Base-by-base conservation (phyloP, 2,797 vertebrate genomes). In the Delichon dasypus region DNA sequence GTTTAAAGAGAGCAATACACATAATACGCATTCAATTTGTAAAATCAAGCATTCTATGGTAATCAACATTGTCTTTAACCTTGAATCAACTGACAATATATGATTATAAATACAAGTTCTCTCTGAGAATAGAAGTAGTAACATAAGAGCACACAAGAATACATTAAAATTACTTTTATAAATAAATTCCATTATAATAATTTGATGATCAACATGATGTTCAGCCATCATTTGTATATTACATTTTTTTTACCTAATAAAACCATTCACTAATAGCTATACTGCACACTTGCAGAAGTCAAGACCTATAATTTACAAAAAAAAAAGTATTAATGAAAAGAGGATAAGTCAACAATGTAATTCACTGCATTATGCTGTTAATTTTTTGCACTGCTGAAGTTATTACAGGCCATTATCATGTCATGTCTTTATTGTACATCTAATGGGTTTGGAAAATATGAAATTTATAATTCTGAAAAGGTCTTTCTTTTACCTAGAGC, bases 41-140 rank as follows among this genome's bases (percentile, higher is more conserved):
- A 90, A 94, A 85, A 85, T 92, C 71, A 65, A 87, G 26, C 45
- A n/a, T 78, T 88, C 67, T 90, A 1, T 86, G 19, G 8, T 82
- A 85, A 85, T 95, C 64, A 74, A 15, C 50, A 47, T 70, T 71
- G 60, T 61, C 80, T 93, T 89, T 93, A 85, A 93, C 92, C 92
- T 90, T 95, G 86, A 95, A 89, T 95, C 67, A 67, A 57, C 40
- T 57, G 53, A 82, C 64, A 73, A 85, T 79, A 79, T 79, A n/a
- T 0, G 2, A 73, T 82, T 87, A 89, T 62, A 91, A 94, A 79
- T 93, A 62, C 13, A 17, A 18, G 13, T 22, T 82, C 44, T 58
- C 36, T 79, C 67, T 73, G 26, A 74, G 48, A 95, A 81, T 32
- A 75, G 10, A 27, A 79, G 17, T 64, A 38, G 26, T 27, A 82